Evolutionary conservation across 2,113 vertebrate genomes (phyloP).

Genomic region (Larimichthys crocea): DNA sequence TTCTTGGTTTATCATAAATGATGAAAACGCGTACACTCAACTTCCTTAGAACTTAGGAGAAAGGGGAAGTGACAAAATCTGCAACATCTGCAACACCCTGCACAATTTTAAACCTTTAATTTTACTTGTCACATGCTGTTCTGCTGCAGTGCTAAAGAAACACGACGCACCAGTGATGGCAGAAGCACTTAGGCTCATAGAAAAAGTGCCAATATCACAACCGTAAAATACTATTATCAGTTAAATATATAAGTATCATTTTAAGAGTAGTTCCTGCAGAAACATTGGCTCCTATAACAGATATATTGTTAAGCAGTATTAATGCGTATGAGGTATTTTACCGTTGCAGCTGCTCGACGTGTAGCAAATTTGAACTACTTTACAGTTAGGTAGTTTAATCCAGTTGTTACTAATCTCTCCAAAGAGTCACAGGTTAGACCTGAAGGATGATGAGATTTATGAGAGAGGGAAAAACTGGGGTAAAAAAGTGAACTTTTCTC

Average conservation of each 20-base stretch:
- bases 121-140: background rate
- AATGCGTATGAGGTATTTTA: background rate
- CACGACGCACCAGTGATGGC: background rate
- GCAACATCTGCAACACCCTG: background rate
- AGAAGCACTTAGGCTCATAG: background rate
- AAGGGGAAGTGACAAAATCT: slow-evolving; percentile 52
- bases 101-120: background rate
- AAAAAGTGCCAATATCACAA: background rate
- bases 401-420: background rate
- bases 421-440: background rate
- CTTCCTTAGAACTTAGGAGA: slow-evolving; percentile 11
- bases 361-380: background rate
- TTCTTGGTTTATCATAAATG: slow-evolving; percentile 73
- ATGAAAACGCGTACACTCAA: slow-evolving; percentile 21
- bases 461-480: background rate
- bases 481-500: background rate
- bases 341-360: background rate
- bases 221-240: background rate
- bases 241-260: background rate
- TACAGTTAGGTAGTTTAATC: background rate
- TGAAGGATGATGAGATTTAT: background rate
- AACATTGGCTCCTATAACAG: background rate
- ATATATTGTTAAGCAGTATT: background rate
- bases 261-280: background rate
- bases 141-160: background rate